Base-by-base conservation (phyloP, 2,113 vertebrate species). In the Lanius collurio region DNA sequence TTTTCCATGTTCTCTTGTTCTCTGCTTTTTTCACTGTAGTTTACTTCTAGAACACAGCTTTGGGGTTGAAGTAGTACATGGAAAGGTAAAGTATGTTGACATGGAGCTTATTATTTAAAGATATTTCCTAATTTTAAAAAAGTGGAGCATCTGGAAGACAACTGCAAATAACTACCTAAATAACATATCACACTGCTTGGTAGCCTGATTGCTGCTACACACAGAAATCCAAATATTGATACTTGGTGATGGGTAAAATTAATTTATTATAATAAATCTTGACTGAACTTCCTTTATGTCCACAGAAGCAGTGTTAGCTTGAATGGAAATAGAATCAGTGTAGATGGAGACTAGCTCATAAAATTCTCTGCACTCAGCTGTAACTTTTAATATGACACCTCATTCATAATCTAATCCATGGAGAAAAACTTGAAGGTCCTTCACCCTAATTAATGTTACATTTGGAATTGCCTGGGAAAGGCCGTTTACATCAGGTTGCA, bases 1-100 rank as follows among this genome's bases (percentile, higher is more conserved):
- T 95, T 96, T 95, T 95, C 83, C 67, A 16, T 69, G 52, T 84
- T 90, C 19, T 63, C 63, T 83, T 69, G 24, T 64, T 80, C 35
- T 21, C 18, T 80, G 16, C 27, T 94, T 93, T 87, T 93, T 88
- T 88, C 65, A 59, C 35, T 87, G 55, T 57, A 13, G 8, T 85
- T 95, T 87, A 74, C 18, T 92, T 93, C 64, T 87, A 90, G 50
- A 88, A 24, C 57, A 75, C 41, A 75, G 20, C 39, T 91, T 94
- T 79, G 30, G 57, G 63, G 67, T 84, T 47, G 60, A 37, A 87
- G 60, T 49, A 75, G 49, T 77, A 87, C 31, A 55, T 49, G 46
- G 73, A 93, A 92, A 76, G 62, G 20, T 53, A 37, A 79, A 59
- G 6, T 55, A 20, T n/a, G 31, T 20, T 88, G 75, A 47, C 33